A percentile compares a stretch with the other conserved stretches of the same genome.
Conservation (phyloP, 2,797 vertebrate species). For the Falco concolor region DNA sequence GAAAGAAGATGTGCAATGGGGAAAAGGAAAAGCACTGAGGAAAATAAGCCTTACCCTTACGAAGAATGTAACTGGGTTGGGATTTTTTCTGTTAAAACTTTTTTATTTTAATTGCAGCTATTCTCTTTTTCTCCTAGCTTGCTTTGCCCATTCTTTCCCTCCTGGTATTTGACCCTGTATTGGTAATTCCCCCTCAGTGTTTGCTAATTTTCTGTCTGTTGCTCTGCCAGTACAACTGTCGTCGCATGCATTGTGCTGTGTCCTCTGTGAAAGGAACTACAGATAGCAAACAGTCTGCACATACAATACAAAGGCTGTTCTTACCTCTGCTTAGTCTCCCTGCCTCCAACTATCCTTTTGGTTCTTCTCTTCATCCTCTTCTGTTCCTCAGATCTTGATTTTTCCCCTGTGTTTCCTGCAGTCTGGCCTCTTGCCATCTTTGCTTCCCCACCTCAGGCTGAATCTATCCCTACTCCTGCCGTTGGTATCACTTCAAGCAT, state of each 20-base stretch:
- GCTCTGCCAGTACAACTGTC: not conserved
- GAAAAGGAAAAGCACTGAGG: not conserved
- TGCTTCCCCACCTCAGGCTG: not conserved
- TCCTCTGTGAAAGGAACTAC: not conserved
- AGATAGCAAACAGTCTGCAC: not conserved
- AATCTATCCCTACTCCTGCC: not conserved
- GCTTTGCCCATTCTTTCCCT: not conserved
- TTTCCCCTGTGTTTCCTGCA: not conserved
- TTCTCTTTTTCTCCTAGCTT: not conserved
- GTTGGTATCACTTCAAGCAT: not conserved
- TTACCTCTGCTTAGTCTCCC: not conserved
- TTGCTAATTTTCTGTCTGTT: constrained; percentile 1
- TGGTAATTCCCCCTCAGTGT: not conserved
- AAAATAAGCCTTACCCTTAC: not conserved
- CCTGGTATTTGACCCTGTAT: not conserved
- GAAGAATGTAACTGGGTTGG: not conserved
- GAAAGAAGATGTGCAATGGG: not conserved
- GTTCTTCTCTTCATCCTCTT: not conserved
- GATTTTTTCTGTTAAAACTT: not conserved
- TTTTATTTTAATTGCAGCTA: not conserved
- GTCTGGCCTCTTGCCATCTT: not conserved
- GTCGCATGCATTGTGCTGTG: not conserved
- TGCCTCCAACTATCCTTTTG: not conserved
- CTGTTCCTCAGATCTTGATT: not conserved
- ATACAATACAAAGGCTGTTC: not conserved